Evolutionary conservation across 1,140 invertebrate species (phyloP).

Genomic region (Luehdorfia chinensis): DNA sequence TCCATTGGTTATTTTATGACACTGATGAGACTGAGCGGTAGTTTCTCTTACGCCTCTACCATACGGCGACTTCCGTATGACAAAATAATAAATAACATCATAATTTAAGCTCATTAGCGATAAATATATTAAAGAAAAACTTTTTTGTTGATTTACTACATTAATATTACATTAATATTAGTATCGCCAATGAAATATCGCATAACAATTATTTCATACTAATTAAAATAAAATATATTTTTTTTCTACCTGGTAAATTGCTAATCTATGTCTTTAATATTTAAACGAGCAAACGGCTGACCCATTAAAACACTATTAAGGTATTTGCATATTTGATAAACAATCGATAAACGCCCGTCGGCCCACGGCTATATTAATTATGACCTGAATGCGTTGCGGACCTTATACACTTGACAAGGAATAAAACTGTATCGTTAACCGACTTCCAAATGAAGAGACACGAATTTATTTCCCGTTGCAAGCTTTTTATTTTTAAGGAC

Average conservation of each 20-base stretch:
- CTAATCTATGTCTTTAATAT: slow-evolving; percentile 31
- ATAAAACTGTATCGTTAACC: slow-evolving; percentile 9
- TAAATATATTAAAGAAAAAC: no score
- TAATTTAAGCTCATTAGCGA: no score
- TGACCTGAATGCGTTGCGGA: not conserved
- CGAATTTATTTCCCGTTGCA: slow-evolving; percentile 8
- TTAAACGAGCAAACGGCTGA: slow-evolving; percentile 40
- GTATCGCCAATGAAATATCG: no score
- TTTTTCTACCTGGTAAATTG: not conserved
- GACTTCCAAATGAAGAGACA: slow-evolving; percentile 6
- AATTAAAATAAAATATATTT: not conserved
- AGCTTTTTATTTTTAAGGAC: no score
- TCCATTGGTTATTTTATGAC: no score
- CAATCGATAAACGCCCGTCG: slow-evolving; percentile 44
- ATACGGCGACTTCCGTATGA: no score
- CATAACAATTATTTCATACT: not conserved
- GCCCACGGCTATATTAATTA: slow-evolving; percentile 45
- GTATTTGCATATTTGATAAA: slow-evolving; percentile 62
- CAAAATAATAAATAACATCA: no score
- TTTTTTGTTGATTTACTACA: no score
- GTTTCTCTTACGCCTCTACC: no score
- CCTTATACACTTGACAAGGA: not conserved
- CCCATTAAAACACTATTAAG: slow-evolving; percentile 61
- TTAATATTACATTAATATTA: no score
- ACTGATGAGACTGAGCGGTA: no score